Base-by-base conservation (phyloP, 2,113 vertebrate species). In the Motacilla alba region DNA sequence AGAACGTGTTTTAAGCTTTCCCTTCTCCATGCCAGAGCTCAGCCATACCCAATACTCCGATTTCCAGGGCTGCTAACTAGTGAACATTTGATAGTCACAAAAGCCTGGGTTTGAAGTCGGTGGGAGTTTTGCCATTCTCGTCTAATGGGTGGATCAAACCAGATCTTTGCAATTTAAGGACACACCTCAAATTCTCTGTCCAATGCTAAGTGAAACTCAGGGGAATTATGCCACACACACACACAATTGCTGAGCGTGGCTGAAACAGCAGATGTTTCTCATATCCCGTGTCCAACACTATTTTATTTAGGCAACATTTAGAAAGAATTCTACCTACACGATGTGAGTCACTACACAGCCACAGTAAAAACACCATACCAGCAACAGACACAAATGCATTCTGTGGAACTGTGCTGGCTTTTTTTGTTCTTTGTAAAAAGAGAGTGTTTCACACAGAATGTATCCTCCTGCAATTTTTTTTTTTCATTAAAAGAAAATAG, bases 111-210 rank as follows among this genome's bases (percentile, higher is more conserved):
- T 66, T 80, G n/a, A 77, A 85, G 75, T 26, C 0, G 0, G 82
- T 59, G 78, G 85, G 85, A 88, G 67, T 70, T 83, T 83, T 88
- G 78, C 43, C 11, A 3, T 91, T 88, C 75, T 62, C n/a, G 22
- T 53, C 60, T 76, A 60, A 90, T 15, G 59, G 85, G 67, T 80
- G 75, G 68, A 77, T 91, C 67, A 83, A 70, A 59, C 78, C 75
- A 70, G n/a, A 56, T 60, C 23, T 82, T 73, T 66, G 58, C 46
- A 76, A n/a, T 87, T 62, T 39, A 73, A 73, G 67, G 89, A 93
- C 72, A 80, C 79, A 56, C 82, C 85, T 95, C 82, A 50, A 88
- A 93, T 90, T 85, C 75, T 60, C 63, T 17, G 9, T 70, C 47
- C 5, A 0, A 3, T 59, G 23, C 37, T 37, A 66, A 86, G 44